Evolutionary conservation across 2,797 vertebrate species (phyloP), one percentile per base, ranked within the genome.

Genomic region (Cossypha dichroa): DNA sequence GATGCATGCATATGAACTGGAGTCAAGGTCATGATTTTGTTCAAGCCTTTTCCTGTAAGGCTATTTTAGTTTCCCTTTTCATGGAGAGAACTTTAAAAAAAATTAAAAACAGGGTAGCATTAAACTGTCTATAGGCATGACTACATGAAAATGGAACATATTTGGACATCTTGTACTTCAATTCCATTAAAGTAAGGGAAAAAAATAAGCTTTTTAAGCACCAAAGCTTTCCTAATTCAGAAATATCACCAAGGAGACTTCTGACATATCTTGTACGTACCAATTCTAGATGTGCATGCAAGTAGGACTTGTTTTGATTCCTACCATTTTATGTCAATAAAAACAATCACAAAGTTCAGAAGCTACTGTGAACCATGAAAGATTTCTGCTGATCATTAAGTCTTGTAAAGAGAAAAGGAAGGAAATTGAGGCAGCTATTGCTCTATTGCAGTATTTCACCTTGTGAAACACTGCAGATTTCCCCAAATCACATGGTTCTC

Each of bases 1-100:
- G 40, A 69, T 31, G 3, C 3, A 9, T 13, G 2, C 0, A 0
- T 45, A 52, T 9, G 9, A 19, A 55, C 19, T 26, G 19, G 8
- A 34, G 20, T 66, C 17, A 40, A 31, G 22, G 33, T 38, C 18
- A 13, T n/a, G 8, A 1, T 33, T 90, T 73, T 72, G 13, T 58
- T n/a, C 10, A 14, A 36, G 5, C 0, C 81, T 85, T 72, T 72
- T 40, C 4, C 6, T 66, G 74, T 67, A 85, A 85, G 21, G 1
- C 1, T 31, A n/a, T 29, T 48, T 63, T 59, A 70, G 3, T 36
- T 55, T 67, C 7, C 3, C 11, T 64, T 77, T 63, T 25, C 15
- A 48, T 6, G 2, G 12, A 68, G 9, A 82, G 68, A 85, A 43
- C 2, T 6, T 25, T 2, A 6, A 25, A 28, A 38, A 28, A 23